Evolutionary conservation across 1,140 invertebrate genomes (phyloP), one percentile per base, ranked within the genome.

Genomic region (Camponotus vicinus): DNA sequence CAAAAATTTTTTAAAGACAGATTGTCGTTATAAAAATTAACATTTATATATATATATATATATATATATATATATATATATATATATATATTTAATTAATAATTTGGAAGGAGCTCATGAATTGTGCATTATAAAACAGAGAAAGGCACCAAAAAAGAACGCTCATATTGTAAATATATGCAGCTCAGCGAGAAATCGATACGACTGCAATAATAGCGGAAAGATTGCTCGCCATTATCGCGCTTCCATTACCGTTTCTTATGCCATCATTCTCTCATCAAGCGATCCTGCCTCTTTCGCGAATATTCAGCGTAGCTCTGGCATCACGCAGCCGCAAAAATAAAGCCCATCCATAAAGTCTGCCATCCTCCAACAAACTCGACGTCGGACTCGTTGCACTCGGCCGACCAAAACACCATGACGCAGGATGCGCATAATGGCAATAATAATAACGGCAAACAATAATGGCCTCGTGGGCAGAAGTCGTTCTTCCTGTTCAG

Each of bases 401-500:
- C 40, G 45, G 45, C 55, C 55, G 49, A 57, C 37, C 52, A 70
- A 82, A 88, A 64, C 85, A 45, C 70, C 75, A 27, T 55, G 71
- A 9, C 55, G 82, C 82, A 66, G 73, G 82, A 78, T 55, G 49
- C 49, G 42, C 52, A 70, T 79, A 83, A 83, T 83, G 15, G 15
- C 15, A 64, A 83, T 76, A 73, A 89, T 27, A 55, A 86, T 86
- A 89, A 77, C 76, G 61, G 40, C 85, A 64, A 55, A 61, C 13
- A 80, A 86, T 89, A 86, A 89, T 89, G 85, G 64, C 57, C 85
- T 73, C 49, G 73, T 61, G 75, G 55, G 64, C 37, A 73, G 57
- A 70, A 86, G 88, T 89, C 84, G 84, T 89, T 89, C 32, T 73
- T 86, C 40, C 40, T 59, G 18, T 18, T 66, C 71, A 52, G 87